Conservation (phyloP, 2,888 invertebrate species). For the Apamea epomidion region DNA sequence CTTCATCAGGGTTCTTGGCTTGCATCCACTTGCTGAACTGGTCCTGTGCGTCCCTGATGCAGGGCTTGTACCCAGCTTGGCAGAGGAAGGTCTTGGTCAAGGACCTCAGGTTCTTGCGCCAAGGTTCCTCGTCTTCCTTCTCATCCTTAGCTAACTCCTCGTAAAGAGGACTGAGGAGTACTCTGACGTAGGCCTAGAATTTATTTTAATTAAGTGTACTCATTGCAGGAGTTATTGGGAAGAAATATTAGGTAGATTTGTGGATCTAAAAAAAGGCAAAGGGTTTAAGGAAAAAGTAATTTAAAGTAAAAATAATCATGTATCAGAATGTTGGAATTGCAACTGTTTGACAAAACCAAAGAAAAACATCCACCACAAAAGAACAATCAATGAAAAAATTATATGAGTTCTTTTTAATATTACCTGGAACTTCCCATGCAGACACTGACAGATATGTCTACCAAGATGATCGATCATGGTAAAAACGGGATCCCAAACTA, state of each 20-base stretch:
- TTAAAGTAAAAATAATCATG: background rate
- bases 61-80: constrained; percentile 94
- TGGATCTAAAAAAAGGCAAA: too few relatives aligned
- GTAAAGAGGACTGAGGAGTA: constrained; percentile 93
- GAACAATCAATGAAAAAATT: background rate
- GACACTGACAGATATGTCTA: constrained; percentile 92
- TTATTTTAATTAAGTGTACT: background rate
- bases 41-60: constrained; percentile 93
- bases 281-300: too few relatives aligned
- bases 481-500: constrained; percentile 96
- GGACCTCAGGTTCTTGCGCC: constrained; percentile 92
- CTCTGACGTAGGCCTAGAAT: constrained; percentile 92
- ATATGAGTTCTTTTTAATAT: background rate
- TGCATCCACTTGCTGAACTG: constrained; percentile 94
- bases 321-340: background rate
- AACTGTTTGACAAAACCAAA: background rate
- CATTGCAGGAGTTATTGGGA: background rate
- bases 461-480: constrained; percentile 96
- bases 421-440: constrained; percentile 93
- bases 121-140: constrained; percentile 91
- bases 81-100: constrained; percentile 94
- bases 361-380: background rate
- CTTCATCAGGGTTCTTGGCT: constrained; percentile 93
- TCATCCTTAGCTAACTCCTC: constrained; percentile 90
- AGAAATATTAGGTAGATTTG: background rate